These are phyloP conservation scores for Colistium nudipinnis DNA, from an alignment of 2,113 vertebrate species.

Conservation along the genomic window DNA sequence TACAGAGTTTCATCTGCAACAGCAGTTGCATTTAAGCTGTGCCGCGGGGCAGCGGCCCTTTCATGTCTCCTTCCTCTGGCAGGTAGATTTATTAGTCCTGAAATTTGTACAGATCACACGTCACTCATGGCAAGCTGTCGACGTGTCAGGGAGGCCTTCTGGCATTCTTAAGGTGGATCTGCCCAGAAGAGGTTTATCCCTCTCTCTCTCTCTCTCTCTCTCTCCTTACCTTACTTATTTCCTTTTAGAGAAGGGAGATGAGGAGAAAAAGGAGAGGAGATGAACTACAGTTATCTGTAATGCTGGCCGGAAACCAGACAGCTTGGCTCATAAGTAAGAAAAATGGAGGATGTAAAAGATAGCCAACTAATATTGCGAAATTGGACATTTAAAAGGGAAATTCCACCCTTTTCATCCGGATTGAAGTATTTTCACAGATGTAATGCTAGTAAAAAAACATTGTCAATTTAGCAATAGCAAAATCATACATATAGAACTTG, in stretches of 20 bases:
- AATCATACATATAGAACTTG: background rate
- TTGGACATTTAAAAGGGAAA: background rate
- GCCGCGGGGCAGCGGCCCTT: constrained; percentile 94
- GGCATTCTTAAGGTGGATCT: constrained; percentile 58
- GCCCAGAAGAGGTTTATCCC: constrained; percentile 45
- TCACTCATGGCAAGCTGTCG: constrained; percentile 97
- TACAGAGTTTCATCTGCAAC: constrained; percentile 95
- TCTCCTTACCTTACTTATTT: constrained; percentile 18
- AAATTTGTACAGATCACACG: constrained; percentile 99
- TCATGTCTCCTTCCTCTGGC: constrained; percentile 92
- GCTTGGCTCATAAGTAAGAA: background rate
- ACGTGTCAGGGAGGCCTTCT: constrained; percentile 82
- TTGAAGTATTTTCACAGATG: background rate
- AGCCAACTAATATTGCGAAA: background rate
- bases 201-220: constrained; percentile 14
- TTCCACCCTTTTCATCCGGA: background rate
- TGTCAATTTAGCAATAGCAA: background rate
- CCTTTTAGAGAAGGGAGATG: background rate
- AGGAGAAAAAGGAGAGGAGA: background rate
- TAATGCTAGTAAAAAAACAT: background rate
- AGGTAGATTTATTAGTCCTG: constrained; percentile 99
- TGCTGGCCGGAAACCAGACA: constrained; percentile 7
- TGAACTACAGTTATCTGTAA: constrained; percentile 13
- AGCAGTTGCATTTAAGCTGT: constrained; percentile 96
- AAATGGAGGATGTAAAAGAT: background rate